Conservation (phyloP, 2,888 invertebrate genomes). For the Lepidochitona cinerea region DNA sequence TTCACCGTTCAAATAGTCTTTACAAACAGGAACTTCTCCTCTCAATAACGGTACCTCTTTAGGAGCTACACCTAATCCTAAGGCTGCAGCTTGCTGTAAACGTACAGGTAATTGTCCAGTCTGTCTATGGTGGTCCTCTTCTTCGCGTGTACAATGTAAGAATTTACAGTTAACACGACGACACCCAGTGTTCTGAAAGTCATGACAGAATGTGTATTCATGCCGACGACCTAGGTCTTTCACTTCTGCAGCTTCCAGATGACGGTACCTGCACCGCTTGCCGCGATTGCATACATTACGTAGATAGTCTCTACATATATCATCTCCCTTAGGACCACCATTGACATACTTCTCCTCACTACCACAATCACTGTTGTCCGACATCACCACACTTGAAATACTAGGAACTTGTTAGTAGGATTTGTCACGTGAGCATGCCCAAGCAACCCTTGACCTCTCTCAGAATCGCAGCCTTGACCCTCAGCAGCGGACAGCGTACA, state of each 20-base stretch:
- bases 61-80: slow-evolving; percentile 53
- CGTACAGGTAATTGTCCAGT: slow-evolving; percentile 80
- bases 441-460: no score
- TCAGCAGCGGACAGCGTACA: no score
- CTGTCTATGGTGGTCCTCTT: slow-evolving; percentile 80
- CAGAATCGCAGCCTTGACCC: no score
- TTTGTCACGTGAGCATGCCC: no score
- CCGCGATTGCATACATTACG: slow-evolving; percentile 77
- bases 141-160: slow-evolving; percentile 82
- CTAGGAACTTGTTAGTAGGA: no score
- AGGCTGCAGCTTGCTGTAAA: slow-evolving; percentile 63
- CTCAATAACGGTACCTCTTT: slow-evolving; percentile 52
- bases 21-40: slow-evolving; percentile 74
- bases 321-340: slow-evolving; percentile 61
- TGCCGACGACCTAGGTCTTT: slow-evolving; percentile 63
- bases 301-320: slow-evolving; percentile 76
- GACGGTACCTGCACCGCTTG: slow-evolving; percentile 75
- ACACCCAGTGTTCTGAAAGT: slow-evolving; percentile 82
- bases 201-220: slow-evolving; percentile 74
- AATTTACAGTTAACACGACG: slow-evolving; percentile 82
- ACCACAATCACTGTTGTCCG: slow-evolving; percentile 59
- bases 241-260: slow-evolving; percentile 70
- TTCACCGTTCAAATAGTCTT: slow-evolving; percentile 76
- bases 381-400: slow-evolving; percentile 44
- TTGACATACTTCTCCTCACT: slow-evolving; percentile 45